Conservation (phyloP, 2,888 invertebrate genomes). For the Crematogaster levior region DNA sequence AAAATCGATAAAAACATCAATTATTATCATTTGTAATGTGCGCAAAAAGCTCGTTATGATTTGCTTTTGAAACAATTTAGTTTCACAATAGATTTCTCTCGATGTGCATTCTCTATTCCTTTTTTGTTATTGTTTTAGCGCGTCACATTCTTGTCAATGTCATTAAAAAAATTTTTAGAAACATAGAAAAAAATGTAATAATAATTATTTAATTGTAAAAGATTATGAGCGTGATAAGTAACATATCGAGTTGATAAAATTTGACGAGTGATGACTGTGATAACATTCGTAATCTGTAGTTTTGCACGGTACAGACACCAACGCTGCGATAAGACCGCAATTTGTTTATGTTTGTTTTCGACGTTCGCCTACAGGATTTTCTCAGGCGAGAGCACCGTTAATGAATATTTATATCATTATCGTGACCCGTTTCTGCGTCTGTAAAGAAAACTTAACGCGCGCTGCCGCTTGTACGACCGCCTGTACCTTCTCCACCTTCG, state of each 20-base stretch:
- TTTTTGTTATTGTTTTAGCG: neutral
- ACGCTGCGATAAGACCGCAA: constrained; percentile 35
- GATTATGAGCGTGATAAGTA: neutral
- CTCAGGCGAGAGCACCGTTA: constrained; percentile 52
- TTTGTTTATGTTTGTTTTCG: constrained; percentile 59
- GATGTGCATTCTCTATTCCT: neutral
- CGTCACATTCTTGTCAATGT: neutral
- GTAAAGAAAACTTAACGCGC: constrained; percentile 59
- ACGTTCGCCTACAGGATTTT: constrained; percentile 21
- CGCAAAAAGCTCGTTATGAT: neutral
- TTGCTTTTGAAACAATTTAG: constrained; percentile 1
- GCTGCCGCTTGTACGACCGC: constrained; percentile 16
- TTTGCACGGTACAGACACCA: neutral
- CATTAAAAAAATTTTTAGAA: neutral
- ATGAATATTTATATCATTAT: constrained; percentile 78
- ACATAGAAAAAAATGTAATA: neutral
- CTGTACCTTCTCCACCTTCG: constrained; percentile 11
- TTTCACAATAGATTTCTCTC: neutral
- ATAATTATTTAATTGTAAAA: constrained; percentile 2
- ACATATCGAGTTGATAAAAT: neutral
- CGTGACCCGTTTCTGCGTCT: constrained; percentile 53
- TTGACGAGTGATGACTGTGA: neutral
- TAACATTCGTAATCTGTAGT: neutral
- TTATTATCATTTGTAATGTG: too few relatives aligned
- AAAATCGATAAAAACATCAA: neutral